These are phyloP conservation scores for Sciurus carolinensis DNA, from an alignment of 2,797 vertebrate genomes.

Conservation along the genomic window DNA sequence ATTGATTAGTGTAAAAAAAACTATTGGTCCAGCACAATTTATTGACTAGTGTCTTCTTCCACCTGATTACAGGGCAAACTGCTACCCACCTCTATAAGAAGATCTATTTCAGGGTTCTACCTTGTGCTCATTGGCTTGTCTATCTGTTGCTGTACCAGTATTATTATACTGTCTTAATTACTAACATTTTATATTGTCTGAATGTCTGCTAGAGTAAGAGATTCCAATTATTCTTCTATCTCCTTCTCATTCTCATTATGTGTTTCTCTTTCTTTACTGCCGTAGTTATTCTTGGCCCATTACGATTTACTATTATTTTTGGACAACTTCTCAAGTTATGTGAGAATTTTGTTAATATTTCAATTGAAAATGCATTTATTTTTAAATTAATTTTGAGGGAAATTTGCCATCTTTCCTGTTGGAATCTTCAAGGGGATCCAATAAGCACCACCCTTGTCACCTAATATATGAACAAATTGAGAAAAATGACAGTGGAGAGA, in stretches of 20 bases:
- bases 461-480: constrained; percentile 16
- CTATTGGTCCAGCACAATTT: constrained; percentile 13
- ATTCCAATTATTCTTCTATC: neutral
- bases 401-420: constrained; percentile 14
- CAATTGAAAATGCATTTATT: constrained; percentile 44
- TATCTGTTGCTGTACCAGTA: neutral
- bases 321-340: constrained; percentile 47
- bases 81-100: neutral
- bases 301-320: constrained; percentile 14
- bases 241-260: neutral
- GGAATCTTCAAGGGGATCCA: constrained; percentile 23
- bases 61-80: neutral
- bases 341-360: constrained; percentile 62
- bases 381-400: constrained; percentile 51
- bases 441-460: neutral
- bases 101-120: neutral
- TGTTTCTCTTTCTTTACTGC: constrained; percentile 25
- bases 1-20: neutral
- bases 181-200: constrained; percentile 28
- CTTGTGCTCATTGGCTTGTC: neutral
- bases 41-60: constrained; percentile 11
- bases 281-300: constrained; percentile 21
- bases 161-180: neutral
- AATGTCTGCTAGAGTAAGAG: neutral
- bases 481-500: neutral